Conservation (phyloP, 2,888 invertebrate species). For the Ichneumon xanthorius region DNA sequence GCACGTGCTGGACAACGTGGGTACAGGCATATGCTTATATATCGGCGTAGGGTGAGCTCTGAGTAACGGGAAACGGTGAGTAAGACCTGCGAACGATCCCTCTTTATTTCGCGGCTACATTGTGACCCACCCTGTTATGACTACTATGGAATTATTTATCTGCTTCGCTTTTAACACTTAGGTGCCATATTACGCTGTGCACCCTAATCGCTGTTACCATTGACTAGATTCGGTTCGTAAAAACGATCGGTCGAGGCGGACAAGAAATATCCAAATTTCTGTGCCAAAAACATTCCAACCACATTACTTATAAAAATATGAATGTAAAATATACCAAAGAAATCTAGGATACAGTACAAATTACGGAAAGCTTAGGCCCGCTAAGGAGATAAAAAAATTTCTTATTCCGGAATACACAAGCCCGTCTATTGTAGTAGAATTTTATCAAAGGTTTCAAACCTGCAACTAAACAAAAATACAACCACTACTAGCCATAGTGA, state of each 20-base stretch:
- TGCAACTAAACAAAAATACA: background rate
- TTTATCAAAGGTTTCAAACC: too few species aligned
- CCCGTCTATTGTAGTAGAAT: background rate
- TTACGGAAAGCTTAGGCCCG: too few species aligned
- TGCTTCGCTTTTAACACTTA: background rate
- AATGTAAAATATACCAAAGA: too few species aligned
- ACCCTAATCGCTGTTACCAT: background rate
- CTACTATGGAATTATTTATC: constrained; percentile 16
- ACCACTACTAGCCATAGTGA: too few species aligned
- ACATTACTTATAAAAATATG: too few species aligned
- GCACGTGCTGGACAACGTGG: constrained; percentile 50
- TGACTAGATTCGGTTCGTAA: background rate
- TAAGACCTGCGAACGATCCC: constrained; percentile 35
- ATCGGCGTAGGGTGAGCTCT: constrained; percentile 9
- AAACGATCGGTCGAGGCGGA: background rate
- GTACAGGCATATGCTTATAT: constrained; percentile 28
- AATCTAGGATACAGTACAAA: too few species aligned
- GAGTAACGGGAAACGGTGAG: constrained; percentile 36
- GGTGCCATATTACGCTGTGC: background rate
- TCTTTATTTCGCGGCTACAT: constrained; percentile 27
- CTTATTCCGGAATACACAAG: too few species aligned
- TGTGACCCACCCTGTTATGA: constrained; percentile 3
- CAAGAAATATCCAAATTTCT: background rate
- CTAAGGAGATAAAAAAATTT: too few species aligned
- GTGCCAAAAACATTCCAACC: background rate